Evolutionary conservation across 2,113 vertebrate genomes (phyloP).

Genomic region (Cheirogaleus medius): DNA sequence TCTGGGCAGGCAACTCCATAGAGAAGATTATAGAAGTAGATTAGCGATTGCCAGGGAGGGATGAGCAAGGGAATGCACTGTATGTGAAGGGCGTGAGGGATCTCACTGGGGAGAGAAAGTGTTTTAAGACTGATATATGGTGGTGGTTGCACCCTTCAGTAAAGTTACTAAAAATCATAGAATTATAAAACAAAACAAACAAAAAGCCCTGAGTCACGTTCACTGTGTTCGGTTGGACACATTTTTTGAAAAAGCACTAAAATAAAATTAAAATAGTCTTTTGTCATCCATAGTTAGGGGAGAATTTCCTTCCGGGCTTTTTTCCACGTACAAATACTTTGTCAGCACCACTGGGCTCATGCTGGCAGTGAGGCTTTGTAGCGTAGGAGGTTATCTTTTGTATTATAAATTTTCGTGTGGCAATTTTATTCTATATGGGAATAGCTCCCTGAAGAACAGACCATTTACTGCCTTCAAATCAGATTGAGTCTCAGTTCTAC

Average conservation of each 20-base stretch:
- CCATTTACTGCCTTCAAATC: not conserved
- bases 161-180: not conserved
- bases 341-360: not conserved
- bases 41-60: not conserved
- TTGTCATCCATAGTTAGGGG: fast-evolving
- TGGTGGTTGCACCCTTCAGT: too few relatives aligned
- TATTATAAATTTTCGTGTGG: not conserved
- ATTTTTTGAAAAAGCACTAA: not conserved
- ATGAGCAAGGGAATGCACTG: not conserved
- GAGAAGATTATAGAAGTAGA: not conserved
- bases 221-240: not conserved
- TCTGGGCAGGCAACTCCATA: fast-evolving
- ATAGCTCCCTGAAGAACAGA: conserved; percentile 27
- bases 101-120: not conserved
- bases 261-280: not conserved
- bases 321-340: too few relatives aligned
- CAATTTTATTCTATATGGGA: not conserved
- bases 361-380: not conserved
- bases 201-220: not conserved
- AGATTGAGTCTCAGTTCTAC: not conserved
- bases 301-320: not conserved
- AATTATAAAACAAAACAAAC: not conserved
- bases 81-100: not conserved
- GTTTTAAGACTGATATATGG: too few relatives aligned
- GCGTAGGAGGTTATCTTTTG: too few relatives aligned